phyloP scores from a whole-genome alignment of 2,888 invertebrate genomes.

The Ormyrus labotus region DNA sequence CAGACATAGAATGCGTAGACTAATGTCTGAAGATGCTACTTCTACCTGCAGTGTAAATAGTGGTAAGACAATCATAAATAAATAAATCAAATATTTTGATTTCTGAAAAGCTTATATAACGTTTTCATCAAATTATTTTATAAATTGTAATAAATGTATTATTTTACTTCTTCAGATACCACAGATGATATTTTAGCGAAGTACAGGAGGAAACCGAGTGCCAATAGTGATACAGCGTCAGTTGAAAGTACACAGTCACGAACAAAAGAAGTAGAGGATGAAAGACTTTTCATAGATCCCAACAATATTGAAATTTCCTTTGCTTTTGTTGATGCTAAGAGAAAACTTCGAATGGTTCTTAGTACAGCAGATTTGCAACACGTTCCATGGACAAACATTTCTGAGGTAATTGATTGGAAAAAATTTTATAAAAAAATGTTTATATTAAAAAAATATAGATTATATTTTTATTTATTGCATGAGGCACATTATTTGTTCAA shows the following conservation, averaged over 20 bases:
- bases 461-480: conserved; percentile 4
- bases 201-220: conserved; percentile 86
- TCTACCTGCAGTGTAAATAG: conserved; percentile 66
- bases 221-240: conserved; percentile 77
- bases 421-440: conserved; percentile 16
- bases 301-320: conserved; percentile 78
- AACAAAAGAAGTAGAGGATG: conserved; percentile 75
- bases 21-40: conserved; percentile 74
- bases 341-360: conserved; percentile 92
- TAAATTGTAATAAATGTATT: not conserved
- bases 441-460: conserved; percentile 25
- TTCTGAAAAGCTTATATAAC: not conserved
- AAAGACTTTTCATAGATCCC: conserved; percentile 77
- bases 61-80: conserved; percentile 58
- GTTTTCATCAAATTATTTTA: not conserved
- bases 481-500: too few species aligned
- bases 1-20: conserved; percentile 70
- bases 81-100: not conserved
- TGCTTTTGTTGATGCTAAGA: conserved; percentile 85
- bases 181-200: conserved; percentile 97
- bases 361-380: conserved; percentile 91
- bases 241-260: conserved; percentile 73
- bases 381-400: conserved; percentile 74
- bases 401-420: conserved; percentile 63
- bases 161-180: conserved; percentile 78